These are phyloP conservation scores for Sebastes wilsoni DNA, from an alignment of 2,797 vertebrate species.

Conservation along the genomic window DNA sequence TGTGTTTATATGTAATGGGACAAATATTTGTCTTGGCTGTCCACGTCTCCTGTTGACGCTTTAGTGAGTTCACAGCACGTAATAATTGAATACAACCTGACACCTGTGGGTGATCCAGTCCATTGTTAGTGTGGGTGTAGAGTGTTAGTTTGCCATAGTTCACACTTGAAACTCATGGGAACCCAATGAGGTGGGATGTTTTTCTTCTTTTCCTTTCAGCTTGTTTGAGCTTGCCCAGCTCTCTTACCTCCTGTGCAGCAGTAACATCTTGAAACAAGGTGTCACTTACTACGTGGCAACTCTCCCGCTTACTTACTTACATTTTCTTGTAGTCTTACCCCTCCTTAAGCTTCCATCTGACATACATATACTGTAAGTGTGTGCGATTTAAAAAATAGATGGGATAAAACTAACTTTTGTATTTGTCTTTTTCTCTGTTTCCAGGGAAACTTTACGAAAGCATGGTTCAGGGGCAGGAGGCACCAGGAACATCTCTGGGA, in stretches of 20 bases:
- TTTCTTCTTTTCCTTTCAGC: background rate
- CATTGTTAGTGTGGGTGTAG: slow-evolving; percentile 27
- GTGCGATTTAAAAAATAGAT: background rate
- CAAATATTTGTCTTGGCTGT: slow-evolving; percentile 14
- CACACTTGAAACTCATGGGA: slow-evolving; percentile 8
- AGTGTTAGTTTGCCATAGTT: slow-evolving; percentile 8
- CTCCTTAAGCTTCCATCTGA: background rate
- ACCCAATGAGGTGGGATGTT: background rate
- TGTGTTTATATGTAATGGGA: background rate
- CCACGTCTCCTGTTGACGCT: background rate
- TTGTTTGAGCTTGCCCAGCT: slow-evolving; percentile 28
- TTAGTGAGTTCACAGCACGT: background rate
- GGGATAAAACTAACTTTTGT: background rate
- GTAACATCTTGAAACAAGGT: background rate
- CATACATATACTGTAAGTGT: background rate
- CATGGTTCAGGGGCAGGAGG: slow-evolving; percentile 96
- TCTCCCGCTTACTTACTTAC: background rate
- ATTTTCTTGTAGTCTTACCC: background rate
- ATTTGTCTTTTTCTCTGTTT: background rate
- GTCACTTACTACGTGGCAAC: background rate
- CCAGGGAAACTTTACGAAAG: slow-evolving; percentile 90
- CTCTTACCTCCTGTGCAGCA: background rate
- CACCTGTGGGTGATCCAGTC: background rate
- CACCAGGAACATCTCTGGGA: slow-evolving; percentile 97
- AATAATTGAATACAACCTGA: slow-evolving; percentile 15